phyloP scores from a whole-genome alignment of 53 echinoderm and acorn worm genomes.

The Henricia sp. region DNA sequence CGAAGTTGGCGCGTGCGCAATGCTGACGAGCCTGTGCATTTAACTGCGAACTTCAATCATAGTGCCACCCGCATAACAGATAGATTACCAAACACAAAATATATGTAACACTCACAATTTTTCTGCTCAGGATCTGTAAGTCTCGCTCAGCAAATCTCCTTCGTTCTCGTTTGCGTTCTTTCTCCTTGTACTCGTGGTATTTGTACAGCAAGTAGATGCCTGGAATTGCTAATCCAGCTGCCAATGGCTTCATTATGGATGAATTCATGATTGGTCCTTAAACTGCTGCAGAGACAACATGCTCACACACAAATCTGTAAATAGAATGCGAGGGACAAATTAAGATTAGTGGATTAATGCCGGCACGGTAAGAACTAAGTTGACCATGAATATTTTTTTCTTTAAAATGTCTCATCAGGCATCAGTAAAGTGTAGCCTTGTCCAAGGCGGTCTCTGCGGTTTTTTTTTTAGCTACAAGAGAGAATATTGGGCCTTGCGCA shows the following conservation, averaged over 20 bases:
- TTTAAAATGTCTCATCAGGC: too few species aligned
- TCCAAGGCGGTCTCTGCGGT: too few species aligned
- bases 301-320: too few species aligned
- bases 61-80: background rate
- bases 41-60: background rate
- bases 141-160: slow-evolving; percentile 87
- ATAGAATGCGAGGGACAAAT: too few species aligned
- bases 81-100: background rate
- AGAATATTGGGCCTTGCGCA: too few species aligned
- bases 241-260: slow-evolving; percentile 50
- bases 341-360: too few species aligned
- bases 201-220: slow-evolving; percentile 83
- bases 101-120: slow-evolving; percentile 87
- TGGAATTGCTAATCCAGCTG: slow-evolving; percentile 69
- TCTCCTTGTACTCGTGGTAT: slow-evolving; percentile 85
- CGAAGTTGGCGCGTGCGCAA: background rate
- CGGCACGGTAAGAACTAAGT: too few species aligned
- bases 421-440: too few species aligned
- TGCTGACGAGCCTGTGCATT: background rate
- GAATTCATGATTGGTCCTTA: slow-evolving; percentile 35
- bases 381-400: too few species aligned
- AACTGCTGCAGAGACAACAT: too few species aligned
- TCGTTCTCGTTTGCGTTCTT: slow-evolving; percentile 71
- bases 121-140: slow-evolving; percentile 77
- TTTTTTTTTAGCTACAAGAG: too few species aligned